Evolutionary conservation across 2,888 invertebrate species (phyloP), one percentile per base, ranked within the genome.

Genomic region (Ennomos erosarius): DNA sequence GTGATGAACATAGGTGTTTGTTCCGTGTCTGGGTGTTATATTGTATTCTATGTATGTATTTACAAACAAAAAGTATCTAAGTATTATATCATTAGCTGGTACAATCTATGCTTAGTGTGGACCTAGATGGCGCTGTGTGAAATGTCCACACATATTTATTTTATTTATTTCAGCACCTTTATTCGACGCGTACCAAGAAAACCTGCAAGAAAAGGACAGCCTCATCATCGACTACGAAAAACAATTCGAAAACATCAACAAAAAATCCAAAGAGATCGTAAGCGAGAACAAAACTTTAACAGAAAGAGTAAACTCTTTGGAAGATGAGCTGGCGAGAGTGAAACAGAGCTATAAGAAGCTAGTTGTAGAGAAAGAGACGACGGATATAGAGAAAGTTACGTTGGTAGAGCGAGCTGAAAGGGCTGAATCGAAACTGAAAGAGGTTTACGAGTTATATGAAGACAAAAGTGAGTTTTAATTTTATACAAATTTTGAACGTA

Each of bases 111-210:
- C n/a, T n/a, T n/a, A n/a, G n/a, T n/a, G n/a, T n/a, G n/a, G n/a
- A n/a, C n/a, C n/a, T n/a, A n/a, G n/a, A n/a, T n/a, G n/a, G n/a
- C n/a, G n/a, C n/a, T n/a, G n/a, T n/a, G n/a, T n/a, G n/a, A n/a
- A n/a, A n/a, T n/a, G n/a, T n/a, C n/a, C n/a, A n/a, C n/a, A n/a
- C n/a, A n/a, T n/a, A n/a, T n/a, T n/a, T n/a, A n/a, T n/a, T n/a
- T n/a, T n/a, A n/a, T n/a, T n/a, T n/a, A n/a, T 90, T 62, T 44
- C 91, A 83, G 93, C 93, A 0, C 97, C 97, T 0, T 87, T 97
- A 5, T 90, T 97, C 64, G 95, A 96, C 75, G 96, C 97, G 0
- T 97, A 97, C 73, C 95, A 96, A 81, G 96, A 97, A 75, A 95
- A 95, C 63, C 81, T 97, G 0, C 93, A 92, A 69, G 97, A 97